Conservation (phyloP, 2,113 vertebrate genomes). For the Lepus americanus region DNA sequence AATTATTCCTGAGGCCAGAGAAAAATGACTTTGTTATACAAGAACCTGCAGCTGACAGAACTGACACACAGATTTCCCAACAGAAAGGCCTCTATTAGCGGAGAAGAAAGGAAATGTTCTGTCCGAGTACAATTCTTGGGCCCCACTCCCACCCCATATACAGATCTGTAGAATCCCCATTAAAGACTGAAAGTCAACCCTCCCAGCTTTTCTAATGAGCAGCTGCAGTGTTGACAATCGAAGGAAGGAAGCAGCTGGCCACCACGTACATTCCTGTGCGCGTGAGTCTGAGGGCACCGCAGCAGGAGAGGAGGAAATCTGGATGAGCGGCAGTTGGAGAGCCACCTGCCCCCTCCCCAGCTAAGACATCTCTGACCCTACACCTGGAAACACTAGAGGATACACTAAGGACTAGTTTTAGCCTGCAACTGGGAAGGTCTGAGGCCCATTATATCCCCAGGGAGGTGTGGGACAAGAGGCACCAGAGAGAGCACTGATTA, state of each 20-base stretch:
- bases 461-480: background rate
- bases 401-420: background rate
- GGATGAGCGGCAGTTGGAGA: background rate
- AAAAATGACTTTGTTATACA: conserved; percentile 85
- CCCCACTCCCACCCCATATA: conserved; percentile 56
- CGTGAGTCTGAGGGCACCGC: background rate
- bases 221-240: background rate
- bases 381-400: background rate
- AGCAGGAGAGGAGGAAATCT: background rate
- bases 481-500: background rate
- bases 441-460: background rate
- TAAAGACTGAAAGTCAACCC: background rate
- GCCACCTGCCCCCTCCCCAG: background rate
- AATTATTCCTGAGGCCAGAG: conserved; percentile 84
- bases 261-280: background rate
- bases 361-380: background rate
- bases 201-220: background rate
- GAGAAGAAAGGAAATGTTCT: conserved; percentile 77
- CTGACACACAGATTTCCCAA: conserved; percentile 63
- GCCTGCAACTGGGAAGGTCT: background rate
- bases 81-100: conserved; percentile 20
- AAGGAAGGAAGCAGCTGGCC: conserved; percentile 28
- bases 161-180: conserved; percentile 38
- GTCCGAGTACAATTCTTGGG: conserved; percentile 57
- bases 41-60: conserved; percentile 84